These are phyloP conservation scores for Pachycephala philippinensis DNA, from an alignment of 2,113 vertebrate genomes.

Conservation along the genomic window DNA sequence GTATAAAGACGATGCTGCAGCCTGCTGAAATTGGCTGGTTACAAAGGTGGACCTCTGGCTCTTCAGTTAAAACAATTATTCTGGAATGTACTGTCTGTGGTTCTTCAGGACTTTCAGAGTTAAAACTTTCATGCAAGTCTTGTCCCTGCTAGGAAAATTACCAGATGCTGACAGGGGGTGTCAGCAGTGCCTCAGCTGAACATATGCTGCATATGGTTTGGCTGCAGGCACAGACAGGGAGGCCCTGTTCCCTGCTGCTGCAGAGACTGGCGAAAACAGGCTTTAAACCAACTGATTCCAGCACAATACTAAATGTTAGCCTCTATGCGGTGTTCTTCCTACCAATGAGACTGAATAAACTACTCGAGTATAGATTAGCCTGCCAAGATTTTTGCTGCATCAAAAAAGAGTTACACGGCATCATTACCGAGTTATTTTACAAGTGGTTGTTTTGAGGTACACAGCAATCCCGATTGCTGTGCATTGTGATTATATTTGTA, in stretches of 20 bases:
- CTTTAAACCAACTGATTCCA: neutral
- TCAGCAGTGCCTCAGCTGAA: constrained; percentile 42
- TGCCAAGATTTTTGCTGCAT: neutral
- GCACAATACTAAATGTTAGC: neutral
- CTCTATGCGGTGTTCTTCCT: neutral
- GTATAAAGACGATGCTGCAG: neutral
- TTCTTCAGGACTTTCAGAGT: constrained; percentile 11
- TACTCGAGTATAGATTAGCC: neutral
- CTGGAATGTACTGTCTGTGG: neutral
- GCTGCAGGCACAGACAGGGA: neutral
- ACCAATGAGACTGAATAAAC: neutral
- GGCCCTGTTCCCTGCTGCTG: neutral
- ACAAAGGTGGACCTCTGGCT: neutral
- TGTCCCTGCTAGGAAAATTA: constrained; percentile 19
- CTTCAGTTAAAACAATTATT: neutral
- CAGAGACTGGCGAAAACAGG: neutral
- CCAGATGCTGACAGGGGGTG: constrained; percentile 52
- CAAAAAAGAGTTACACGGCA: neutral
- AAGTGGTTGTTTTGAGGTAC: neutral
- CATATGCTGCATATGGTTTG: neutral
- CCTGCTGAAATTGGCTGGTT: neutral
- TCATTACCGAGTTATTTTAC: neutral
- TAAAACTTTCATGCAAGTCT: constrained; percentile 3
- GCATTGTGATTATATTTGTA: neutral
- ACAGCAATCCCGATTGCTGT: neutral